Base-by-base conservation (phyloP, 1,140 invertebrate species). In the Heliothis subflexa region DNA sequence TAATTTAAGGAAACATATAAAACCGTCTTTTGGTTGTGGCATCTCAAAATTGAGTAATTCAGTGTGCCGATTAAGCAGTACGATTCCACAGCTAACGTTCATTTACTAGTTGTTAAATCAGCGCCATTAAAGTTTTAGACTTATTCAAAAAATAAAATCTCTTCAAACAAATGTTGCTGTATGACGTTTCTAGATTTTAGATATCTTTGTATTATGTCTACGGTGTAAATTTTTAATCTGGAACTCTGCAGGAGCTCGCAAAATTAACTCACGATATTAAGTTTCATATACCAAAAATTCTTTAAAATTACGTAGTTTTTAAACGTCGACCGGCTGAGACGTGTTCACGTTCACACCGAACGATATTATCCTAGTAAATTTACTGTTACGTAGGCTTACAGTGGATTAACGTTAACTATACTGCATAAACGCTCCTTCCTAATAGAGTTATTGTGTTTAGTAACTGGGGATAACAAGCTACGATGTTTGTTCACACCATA, bases 331-430 rank as follows among this genome's bases (percentile, higher is more conserved):
- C 28, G 33, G 62, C 21, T 77, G 62, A 77, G 49, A 77, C 62
- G 62, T 50, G 59, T 68, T 47, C 9, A 77, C 16, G 50, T 54
- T 28, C 47, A 54, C 40, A 80, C 54, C 13, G 28, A 76, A 76
- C 74, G 72, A 86, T 85, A 85, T 88, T 85, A 76, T 80, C 84
- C 79, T 70, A 79, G 81, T 81, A 85, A 85, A 86, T 83, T 86
- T 83, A 85, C 83, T 88, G 80, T 79, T 83, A 82, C 61, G 62
- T 80, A 82, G 81, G 84, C 84, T 86, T 86, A 83, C 57, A 66
- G 55, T 57, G 83, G 84, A 88, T 87, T 87, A 88, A 80, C 76
- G 70, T 81, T 78, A 80, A 80, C 73, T 83, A 82, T 81, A 86
- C 66, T 77, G 78, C 68, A 78, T 73, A 83, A 80, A 81, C 82